These are phyloP conservation scores for Thamnophis elegans DNA, from an alignment of 2,797 vertebrate genomes.

Conservation along the genomic window DNA sequence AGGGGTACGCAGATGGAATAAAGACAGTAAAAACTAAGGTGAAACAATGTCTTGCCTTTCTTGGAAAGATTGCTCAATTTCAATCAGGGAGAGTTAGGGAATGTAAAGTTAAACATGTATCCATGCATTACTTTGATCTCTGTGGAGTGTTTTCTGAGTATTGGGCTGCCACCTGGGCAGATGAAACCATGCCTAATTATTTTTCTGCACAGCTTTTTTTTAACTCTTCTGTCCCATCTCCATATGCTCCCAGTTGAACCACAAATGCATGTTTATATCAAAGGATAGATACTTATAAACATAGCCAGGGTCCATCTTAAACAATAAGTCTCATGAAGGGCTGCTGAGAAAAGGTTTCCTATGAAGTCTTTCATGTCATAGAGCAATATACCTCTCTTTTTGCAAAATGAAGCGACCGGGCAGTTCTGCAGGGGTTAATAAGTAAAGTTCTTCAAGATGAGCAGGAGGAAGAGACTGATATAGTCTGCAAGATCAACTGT, in stretches of 20 bases:
- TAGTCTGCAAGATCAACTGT: neutral
- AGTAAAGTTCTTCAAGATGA: neutral
- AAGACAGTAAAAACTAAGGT: neutral
- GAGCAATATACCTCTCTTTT: neutral
- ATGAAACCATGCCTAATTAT: neutral
- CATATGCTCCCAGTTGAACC: neutral
- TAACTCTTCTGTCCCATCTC: neutral
- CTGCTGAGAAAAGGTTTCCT: neutral
- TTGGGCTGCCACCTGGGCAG: neutral
- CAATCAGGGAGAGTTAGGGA: neutral
- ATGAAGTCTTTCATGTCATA: neutral
- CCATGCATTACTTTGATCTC: neutral
- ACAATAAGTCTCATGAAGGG: neutral
- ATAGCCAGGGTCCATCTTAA: neutral
- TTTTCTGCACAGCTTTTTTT: neutral
- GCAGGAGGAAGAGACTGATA: neutral
- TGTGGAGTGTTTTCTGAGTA: neutral
- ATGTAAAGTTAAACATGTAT: neutral
- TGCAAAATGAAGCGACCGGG: neutral
- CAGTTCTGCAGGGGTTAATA: neutral
- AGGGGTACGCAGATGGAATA: neutral
- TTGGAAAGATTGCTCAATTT: neutral
- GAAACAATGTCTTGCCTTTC: neutral
- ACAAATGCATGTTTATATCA: neutral
- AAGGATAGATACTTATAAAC: neutral